Conservation (phyloP, 2,113 vertebrate species). For the Eolophus roseicapilla region DNA sequence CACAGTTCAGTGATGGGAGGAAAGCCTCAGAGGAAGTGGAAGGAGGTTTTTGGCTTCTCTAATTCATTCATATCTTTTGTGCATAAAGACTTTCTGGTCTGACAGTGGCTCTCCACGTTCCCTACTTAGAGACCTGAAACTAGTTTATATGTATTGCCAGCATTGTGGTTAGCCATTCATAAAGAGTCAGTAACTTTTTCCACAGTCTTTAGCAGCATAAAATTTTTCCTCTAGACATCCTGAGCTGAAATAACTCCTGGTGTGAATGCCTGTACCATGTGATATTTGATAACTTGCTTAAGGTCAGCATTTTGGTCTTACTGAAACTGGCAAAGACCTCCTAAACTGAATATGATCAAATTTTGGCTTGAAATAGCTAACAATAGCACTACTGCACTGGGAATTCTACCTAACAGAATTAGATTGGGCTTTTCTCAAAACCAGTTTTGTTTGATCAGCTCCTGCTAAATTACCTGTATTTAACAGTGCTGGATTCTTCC, state of each 20-base stretch:
- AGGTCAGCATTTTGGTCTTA: neutral
- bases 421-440: neutral
- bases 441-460: neutral
- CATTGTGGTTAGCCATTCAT: neutral
- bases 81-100: neutral
- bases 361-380: neutral
- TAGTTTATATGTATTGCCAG: neutral
- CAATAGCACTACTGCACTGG: neutral
- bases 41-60: neutral
- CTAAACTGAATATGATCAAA: neutral
- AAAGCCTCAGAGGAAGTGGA: neutral
- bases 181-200: constrained; percentile 1
- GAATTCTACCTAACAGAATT: neutral
- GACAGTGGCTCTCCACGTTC: neutral
- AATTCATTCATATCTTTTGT: neutral
- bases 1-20: neutral
- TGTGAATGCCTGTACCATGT: neutral
- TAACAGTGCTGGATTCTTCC: neutral
- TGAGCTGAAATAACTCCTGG: neutral
- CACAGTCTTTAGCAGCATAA: neutral
- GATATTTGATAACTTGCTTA: neutral
- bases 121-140: neutral
- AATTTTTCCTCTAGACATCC: neutral
- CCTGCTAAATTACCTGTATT: neutral
- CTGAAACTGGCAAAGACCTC: neutral